phyloP scores from a whole-genome alignment of 2,888 invertebrate genomes.

The Morpho deidamia region DNA sequence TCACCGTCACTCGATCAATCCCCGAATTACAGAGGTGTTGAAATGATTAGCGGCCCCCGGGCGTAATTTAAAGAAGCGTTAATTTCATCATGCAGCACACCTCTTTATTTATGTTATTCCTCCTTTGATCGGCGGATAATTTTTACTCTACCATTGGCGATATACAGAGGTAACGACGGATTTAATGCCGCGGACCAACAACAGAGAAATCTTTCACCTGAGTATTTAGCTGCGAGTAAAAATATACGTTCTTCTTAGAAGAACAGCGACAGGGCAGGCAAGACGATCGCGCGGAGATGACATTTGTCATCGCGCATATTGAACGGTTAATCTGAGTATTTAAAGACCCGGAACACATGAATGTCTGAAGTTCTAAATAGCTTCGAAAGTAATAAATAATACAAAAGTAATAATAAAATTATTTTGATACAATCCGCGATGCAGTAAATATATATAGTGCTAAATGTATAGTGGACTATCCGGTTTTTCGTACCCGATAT shows the following conservation, averaged over 20 bases:
- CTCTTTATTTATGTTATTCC: conserved; percentile 44
- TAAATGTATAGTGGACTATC: too few relatives aligned
- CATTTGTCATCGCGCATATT: conserved; percentile 74
- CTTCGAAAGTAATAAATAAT: too few relatives aligned
- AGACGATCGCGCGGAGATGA: conserved; percentile 69
- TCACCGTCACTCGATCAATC: conserved; percentile 7
- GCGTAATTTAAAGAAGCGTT: conserved; percentile 15
- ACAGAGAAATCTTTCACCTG: conserved; percentile 75
- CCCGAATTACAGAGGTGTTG: conserved; percentile 11
- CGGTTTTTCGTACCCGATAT: too few relatives aligned
- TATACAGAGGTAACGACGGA: conserved; percentile 45
- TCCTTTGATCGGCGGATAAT: conserved; percentile 61
- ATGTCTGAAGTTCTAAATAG: not conserved
- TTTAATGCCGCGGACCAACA: conserved; percentile 65
- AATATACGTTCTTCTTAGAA: conserved; percentile 70
- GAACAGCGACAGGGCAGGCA: conserved; percentile 53
- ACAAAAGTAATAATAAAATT: too few relatives aligned
- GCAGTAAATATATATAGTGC: too few relatives aligned
- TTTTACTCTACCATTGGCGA: conserved; percentile 71
- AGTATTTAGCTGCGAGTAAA: conserved; percentile 75
- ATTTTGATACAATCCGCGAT: too few relatives aligned
- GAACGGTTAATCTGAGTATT: conserved; percentile 54
- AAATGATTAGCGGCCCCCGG: conserved; percentile 11
- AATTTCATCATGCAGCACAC: conserved; percentile 15
- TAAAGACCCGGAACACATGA: not conserved